Evolutionary conservation across 2,113 vertebrate species (phyloP).

Genomic region (Neopipo cinnamomea): DNA sequence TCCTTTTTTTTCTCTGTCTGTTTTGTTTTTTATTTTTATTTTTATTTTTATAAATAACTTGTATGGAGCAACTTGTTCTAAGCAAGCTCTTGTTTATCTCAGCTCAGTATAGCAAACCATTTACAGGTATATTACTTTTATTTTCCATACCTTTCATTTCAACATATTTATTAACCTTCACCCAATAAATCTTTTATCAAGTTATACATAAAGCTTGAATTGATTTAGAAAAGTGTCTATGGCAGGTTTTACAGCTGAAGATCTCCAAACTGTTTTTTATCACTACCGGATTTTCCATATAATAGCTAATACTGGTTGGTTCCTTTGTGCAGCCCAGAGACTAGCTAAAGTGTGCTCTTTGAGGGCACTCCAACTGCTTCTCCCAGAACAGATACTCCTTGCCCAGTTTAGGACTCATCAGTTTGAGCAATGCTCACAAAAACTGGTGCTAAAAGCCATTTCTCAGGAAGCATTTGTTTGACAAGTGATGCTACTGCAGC

Average conservation of each 20-base stretch:
- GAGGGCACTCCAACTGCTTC: neutral
- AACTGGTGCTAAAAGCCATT: neutral
- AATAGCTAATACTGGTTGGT: neutral
- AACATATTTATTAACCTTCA: slow-evolving; percentile 40
- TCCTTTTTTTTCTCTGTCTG: neutral
- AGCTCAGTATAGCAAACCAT: neutral
- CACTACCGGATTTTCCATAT: neutral
- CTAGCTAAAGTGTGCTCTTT: neutral
- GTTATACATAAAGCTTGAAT: slow-evolving; percentile 34
- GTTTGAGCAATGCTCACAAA: neutral
- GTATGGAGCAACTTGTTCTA: neutral
- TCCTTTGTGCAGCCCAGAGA: neutral
- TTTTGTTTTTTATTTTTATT: neutral
- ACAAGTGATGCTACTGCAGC: neutral
- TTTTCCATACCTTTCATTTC: slow-evolving; percentile 43
- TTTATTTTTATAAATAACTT: neutral
- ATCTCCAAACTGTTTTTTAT: slow-evolving; percentile 54
- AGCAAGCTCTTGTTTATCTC: slow-evolving; percentile 23
- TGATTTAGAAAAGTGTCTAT: slow-evolving; percentile 47
- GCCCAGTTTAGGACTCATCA: neutral
- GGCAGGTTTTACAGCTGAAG: slow-evolving; percentile 39
- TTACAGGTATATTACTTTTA: slow-evolving; percentile 38
- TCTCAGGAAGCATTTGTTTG: neutral
- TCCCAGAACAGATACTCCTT: neutral
- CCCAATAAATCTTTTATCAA: slow-evolving; percentile 72